Percentiles rank a stretch among this genome's conserved stretches.
Conservation (phyloP, 2,113 vertebrate genomes). For the Marmota monax region DNA sequence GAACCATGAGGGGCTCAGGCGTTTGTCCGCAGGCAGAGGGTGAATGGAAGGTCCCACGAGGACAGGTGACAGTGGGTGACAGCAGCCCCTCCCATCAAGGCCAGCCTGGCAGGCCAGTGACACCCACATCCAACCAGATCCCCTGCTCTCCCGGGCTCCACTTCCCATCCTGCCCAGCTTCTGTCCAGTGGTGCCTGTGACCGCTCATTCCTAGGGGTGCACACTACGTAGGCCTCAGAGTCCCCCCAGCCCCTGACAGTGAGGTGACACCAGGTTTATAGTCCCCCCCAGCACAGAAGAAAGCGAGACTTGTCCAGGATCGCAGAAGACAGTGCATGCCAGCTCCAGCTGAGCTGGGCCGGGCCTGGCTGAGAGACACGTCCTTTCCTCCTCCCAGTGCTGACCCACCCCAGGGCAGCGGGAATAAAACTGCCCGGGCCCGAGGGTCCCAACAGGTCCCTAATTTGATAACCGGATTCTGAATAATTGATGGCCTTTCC, state of each 20-base stretch:
- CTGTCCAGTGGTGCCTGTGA: fast-evolving
- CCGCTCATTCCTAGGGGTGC: not conserved
- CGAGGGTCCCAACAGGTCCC: not conserved
- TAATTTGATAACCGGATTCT: not conserved
- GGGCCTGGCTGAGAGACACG: fast-evolving
- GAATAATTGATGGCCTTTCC: not conserved
- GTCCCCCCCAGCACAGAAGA: not conserved
- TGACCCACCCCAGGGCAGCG: not conserved
- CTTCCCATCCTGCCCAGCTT: not conserved
- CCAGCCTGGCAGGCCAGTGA: not conserved
- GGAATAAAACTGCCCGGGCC: not conserved
- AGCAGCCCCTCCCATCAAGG: fast-evolving
- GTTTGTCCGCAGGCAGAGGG: fast-evolving
- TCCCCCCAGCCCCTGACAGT: not conserved
- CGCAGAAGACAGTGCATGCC: fast-evolving
- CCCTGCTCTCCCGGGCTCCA: fast-evolving
- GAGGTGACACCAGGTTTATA: not conserved
- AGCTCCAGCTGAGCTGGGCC: too few relatives aligned
- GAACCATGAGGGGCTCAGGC: fast-evolving
- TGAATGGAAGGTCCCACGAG: fast-evolving
- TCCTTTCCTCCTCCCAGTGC: not conserved
- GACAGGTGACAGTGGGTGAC: not conserved
- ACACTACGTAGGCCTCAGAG: fast-evolving
- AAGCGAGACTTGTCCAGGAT: not conserved
- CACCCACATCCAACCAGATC: too few relatives aligned